Evolutionary conservation across 2,797 vertebrate species (phyloP).

Genomic region (Halcyon smyrnensis): DNA sequence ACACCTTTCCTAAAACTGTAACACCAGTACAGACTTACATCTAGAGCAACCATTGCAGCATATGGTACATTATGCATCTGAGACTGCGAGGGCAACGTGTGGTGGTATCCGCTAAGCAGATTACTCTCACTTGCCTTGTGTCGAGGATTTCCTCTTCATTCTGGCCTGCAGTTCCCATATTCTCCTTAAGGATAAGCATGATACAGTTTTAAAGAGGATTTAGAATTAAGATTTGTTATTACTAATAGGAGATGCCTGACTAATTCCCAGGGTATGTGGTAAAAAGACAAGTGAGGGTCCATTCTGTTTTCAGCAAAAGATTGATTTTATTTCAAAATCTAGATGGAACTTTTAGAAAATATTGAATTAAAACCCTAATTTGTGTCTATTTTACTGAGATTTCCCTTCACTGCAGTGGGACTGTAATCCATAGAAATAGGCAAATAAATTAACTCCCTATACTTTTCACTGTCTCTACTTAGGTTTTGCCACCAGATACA

Average conservation of each 20-base stretch:
- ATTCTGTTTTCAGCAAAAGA: not conserved
- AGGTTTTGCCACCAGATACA: not conserved
- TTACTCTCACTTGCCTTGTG: not conserved
- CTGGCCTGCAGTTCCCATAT: not conserved
- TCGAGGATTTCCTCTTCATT: not conserved
- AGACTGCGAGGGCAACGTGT: rapidly evolving
- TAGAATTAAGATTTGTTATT: not conserved
- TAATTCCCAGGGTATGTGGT: not conserved
- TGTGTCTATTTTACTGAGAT: not conserved
- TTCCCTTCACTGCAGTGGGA: not conserved
- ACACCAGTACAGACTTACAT: not conserved
- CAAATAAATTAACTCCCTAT: not conserved
- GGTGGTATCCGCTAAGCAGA: not conserved
- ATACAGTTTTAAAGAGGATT: not conserved
- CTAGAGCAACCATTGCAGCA: not conserved
- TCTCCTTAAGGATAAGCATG: not conserved
- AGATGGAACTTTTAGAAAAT: not conserved
- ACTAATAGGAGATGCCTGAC: not conserved
- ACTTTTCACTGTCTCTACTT: not conserved
- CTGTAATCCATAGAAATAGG: not conserved
- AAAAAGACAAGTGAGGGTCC: not conserved
- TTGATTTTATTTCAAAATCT: constrained; percentile 1
- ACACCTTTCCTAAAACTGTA: not conserved
- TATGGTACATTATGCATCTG: not conserved
- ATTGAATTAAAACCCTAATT: not conserved